Evolutionary conservation across 2,113 vertebrate genomes (phyloP).

Genomic region (Cyprinodon variegatus): DNA sequence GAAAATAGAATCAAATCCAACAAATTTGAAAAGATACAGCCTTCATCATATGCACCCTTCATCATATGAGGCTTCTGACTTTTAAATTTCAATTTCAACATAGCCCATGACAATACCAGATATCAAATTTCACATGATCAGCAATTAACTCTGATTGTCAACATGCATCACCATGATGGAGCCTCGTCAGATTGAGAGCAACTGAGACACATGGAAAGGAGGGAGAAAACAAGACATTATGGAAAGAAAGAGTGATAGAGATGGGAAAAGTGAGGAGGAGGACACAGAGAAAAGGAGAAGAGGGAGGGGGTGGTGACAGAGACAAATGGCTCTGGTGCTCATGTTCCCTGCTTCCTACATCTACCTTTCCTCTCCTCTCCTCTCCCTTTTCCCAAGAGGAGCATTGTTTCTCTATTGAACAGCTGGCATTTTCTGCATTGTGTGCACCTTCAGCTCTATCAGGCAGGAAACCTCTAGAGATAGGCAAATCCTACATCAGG

Average conservation of each 20-base stretch:
- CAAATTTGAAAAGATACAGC: not conserved
- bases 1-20: slow-evolving; percentile 26
- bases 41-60: slow-evolving; percentile 1
- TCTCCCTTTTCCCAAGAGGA: slow-evolving; percentile 33
- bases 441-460: slow-evolving; percentile 43
- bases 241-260: slow-evolving; percentile 20
- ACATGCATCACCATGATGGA: slow-evolving; percentile 25
- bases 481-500: slow-evolving; percentile 15
- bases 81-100: not conserved
- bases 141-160: slow-evolving; percentile 33
- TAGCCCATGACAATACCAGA: slow-evolving; percentile 7
- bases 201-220: not conserved
- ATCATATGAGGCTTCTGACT: slow-evolving; percentile 1
- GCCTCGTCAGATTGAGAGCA: slow-evolving; percentile 32
- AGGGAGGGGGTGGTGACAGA: slow-evolving; percentile 62
- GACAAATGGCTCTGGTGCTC: slow-evolving; percentile 63
- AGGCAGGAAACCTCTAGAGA: slow-evolving; percentile 38
- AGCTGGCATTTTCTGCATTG: slow-evolving; percentile 51
- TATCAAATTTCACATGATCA: slow-evolving; percentile 31
- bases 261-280: slow-evolving; percentile 15
- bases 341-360: slow-evolving; percentile 42
- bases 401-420: slow-evolving; percentile 60
- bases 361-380: slow-evolving; percentile 28
- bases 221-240: slow-evolving; percentile 11
- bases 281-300: slow-evolving; percentile 17